These are phyloP conservation scores for Meleagris gallopavo DNA, from an alignment of 2,113 vertebrate species.

Conservation along the genomic window DNA sequence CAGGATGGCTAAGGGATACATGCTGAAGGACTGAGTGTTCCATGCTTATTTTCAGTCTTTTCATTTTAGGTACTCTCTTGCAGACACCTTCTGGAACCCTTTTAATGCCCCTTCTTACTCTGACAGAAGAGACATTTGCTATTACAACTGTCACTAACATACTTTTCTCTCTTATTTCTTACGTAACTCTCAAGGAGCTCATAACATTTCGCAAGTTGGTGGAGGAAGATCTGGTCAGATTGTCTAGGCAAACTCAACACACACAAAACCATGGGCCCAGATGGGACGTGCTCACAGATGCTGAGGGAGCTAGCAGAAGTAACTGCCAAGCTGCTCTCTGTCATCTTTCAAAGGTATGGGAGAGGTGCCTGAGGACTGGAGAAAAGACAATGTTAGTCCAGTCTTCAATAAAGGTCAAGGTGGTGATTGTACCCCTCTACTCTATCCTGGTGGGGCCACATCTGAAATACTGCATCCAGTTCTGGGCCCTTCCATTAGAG, in stretches of 20 bases:
- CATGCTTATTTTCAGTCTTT: background rate
- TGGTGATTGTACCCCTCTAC: too few relatives aligned
- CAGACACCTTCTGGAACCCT: background rate
- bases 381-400: background rate
- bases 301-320: background rate
- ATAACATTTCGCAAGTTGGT: background rate
- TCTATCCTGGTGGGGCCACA: too few relatives aligned
- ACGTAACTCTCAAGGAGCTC: background rate
- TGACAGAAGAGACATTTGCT: background rate
- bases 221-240: background rate
- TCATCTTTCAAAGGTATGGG: background rate
- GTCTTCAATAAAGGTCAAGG: background rate
- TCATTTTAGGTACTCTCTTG: background rate
- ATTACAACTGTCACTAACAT: background rate
- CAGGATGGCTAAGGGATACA: background rate
- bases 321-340: background rate
- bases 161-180: background rate
- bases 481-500: too few relatives aligned
- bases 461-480: too few relatives aligned
- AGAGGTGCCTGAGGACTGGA: background rate
- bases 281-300: background rate
- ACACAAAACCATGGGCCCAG: background rate
- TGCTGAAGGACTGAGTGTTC: background rate
- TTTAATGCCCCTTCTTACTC: background rate
- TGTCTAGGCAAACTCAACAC: background rate